These are phyloP conservation scores for Episyrphus balteatus DNA, from an alignment of 1,140 invertebrate species.

Conservation along the genomic window DNA sequence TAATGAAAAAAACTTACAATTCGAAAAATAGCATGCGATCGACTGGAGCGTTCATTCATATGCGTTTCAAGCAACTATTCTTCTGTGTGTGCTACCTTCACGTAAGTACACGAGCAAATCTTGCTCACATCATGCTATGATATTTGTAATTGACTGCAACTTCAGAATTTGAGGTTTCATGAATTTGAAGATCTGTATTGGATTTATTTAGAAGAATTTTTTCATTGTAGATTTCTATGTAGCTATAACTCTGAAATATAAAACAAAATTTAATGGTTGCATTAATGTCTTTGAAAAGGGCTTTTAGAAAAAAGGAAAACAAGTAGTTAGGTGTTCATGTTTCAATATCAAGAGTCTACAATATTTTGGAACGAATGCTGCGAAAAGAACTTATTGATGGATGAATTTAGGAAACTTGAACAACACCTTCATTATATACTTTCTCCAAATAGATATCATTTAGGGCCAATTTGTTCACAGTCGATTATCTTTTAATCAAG, in stretches of 20 bases:
- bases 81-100: conserved; percentile 55
- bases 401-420: too few relatives aligned
- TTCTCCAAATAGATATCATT: too few relatives aligned
- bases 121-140: conserved; percentile 46
- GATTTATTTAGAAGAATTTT: conserved; percentile 52
- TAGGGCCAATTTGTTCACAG: too few relatives aligned
- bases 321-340: too few relatives aligned
- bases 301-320: too few relatives aligned
- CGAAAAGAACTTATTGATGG: too few relatives aligned
- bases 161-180: conserved; percentile 47
- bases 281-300: too few relatives aligned
- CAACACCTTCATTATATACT: too few relatives aligned
- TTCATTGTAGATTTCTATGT: conserved; percentile 77
- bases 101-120: conserved; percentile 48
- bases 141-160: conserved; percentile 50
- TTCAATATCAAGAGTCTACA: too few relatives aligned
- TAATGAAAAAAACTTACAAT: conserved; percentile 34
- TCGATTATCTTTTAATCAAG: too few relatives aligned
- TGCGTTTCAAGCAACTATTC: conserved; percentile 60
- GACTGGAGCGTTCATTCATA: conserved; percentile 68
- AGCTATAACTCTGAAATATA: conserved; percentile 53
- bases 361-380: too few relatives aligned
- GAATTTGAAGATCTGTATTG: conserved; percentile 50
- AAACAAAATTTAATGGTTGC: neutral
- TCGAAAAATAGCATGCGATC: conserved; percentile 68